Evolutionary conservation across 2,888 invertebrate species (phyloP).

Genomic region (Philereme vetulata): DNA sequence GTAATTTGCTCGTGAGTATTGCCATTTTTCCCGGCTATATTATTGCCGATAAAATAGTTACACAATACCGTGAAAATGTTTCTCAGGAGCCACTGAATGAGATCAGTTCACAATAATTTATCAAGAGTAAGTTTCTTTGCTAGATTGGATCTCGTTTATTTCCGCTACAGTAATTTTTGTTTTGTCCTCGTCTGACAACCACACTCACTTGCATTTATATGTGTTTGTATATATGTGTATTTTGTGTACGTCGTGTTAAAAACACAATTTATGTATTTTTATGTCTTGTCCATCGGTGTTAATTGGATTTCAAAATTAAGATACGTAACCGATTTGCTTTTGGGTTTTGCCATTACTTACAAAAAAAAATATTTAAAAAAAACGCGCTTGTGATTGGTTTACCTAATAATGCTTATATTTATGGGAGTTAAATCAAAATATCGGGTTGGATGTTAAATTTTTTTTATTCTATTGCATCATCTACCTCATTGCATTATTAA

Average conservation of each 20-base stretch:
- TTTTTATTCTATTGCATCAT: constrained; percentile 45
- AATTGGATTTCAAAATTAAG: constrained; percentile 35
- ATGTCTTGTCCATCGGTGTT: constrained; percentile 48
- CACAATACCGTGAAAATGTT: too few relatives aligned
- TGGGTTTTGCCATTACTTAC: constrained; percentile 74
- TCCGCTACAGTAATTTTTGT: constrained; percentile 72
- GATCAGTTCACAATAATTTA: too few relatives aligned
- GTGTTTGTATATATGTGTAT: constrained; percentile 45
- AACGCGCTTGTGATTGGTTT: constrained; percentile 81
- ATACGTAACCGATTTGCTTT: constrained; percentile 76
- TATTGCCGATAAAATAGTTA: too few relatives aligned
- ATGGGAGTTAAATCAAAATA: constrained; percentile 61
- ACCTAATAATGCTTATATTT: constrained; percentile 67
- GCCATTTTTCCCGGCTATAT: too few relatives aligned
- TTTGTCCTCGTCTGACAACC: constrained; percentile 61
- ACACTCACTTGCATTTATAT: constrained; percentile 82
- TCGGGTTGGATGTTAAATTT: constrained; percentile 68
- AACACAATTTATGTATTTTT: constrained; percentile 27
- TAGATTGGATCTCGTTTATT: constrained; percentile 26
- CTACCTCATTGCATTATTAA: constrained; percentile 47
- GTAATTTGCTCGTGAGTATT: too few relatives aligned
- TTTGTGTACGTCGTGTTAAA: constrained; percentile 39
- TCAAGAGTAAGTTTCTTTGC: constrained; percentile 39
- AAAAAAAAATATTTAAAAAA: constrained; percentile 39
- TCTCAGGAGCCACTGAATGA: too few relatives aligned